Percentiles rank a stretch among this genome's conserved stretches.
Evolutionary conservation across 2,888 invertebrate genomes (phyloP).

Genomic region (Norana najaformis): DNA sequence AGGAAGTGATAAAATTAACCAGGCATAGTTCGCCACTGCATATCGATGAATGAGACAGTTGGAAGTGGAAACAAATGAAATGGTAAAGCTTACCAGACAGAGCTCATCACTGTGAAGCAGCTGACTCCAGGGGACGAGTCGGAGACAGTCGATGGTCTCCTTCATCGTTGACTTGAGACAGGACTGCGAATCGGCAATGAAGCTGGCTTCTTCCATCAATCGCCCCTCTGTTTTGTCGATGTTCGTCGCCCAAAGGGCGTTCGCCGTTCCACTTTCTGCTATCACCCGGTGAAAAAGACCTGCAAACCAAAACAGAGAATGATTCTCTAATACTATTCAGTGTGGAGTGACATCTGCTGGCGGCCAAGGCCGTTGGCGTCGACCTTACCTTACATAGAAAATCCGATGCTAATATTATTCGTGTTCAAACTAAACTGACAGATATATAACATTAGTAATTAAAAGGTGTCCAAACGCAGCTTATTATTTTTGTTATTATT

Average conservation of each 20-base stretch:
- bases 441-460: too few relatives aligned
- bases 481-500: too few relatives aligned
- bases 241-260: slow-evolving; percentile 44
- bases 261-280: slow-evolving; percentile 48
- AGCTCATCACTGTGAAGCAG: slow-evolving; percentile 22
- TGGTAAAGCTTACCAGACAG: background rate
- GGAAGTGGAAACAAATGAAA: background rate
- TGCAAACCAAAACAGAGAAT: too few relatives aligned
- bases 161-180: slow-evolving; percentile 26
- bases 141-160: slow-evolving; percentile 36
- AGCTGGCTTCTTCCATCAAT: background rate
- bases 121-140: slow-evolving; percentile 9
- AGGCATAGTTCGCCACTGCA: too few relatives aligned
- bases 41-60: background rate
- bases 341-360: too few relatives aligned
- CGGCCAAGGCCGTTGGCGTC: too few relatives aligned
- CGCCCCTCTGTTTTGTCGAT: slow-evolving; percentile 24
- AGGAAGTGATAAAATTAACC: too few relatives aligned
- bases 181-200: slow-evolving; percentile 26
- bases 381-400: too few relatives aligned
- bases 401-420: too few relatives aligned
- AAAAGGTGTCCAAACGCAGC: too few relatives aligned
- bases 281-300: slow-evolving; percentile 49
- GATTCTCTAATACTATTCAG: too few relatives aligned
- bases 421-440: too few relatives aligned